phyloP scores from a whole-genome alignment of 2,888 invertebrate genomes.

The Stenurella melanura region DNA sequence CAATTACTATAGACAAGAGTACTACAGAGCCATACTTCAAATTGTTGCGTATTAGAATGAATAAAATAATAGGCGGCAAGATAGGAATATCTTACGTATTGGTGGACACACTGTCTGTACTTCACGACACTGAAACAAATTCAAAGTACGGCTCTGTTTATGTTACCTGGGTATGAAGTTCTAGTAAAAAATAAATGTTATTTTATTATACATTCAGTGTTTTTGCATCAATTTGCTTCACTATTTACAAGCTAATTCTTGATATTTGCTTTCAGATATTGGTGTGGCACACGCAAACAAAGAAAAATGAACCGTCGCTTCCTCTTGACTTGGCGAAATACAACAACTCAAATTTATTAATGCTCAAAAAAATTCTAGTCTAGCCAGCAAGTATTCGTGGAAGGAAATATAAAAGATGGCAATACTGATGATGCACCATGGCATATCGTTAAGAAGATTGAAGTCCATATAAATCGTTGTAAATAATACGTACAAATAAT shows the following conservation, averaged over 20 bases:
- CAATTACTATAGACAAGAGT: too few relatives aligned
- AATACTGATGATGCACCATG: conserved; percentile 47
- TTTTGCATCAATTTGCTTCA: too few relatives aligned
- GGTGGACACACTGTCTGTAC: too few relatives aligned
- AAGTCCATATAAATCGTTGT: conserved; percentile 47
- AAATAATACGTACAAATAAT: conserved; percentile 51
- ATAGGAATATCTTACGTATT: too few relatives aligned
- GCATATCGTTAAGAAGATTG: conserved; percentile 40
- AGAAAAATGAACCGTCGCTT: conserved; percentile 79
- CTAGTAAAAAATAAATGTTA: too few relatives aligned
- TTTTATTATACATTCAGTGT: too few relatives aligned
- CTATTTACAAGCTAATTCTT: neutral
- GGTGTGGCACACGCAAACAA: conserved; percentile 85
- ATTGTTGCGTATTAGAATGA: too few relatives aligned
- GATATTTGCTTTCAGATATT: conserved; percentile 75
- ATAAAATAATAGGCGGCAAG: too few relatives aligned
- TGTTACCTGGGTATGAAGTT: too few relatives aligned
- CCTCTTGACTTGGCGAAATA: conserved; percentile 76
- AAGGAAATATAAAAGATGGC: conserved; percentile 42
- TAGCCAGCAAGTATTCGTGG: conserved; percentile 63
- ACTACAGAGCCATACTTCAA: too few relatives aligned
- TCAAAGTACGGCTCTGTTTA: too few relatives aligned
- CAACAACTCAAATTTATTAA: conserved; percentile 78
- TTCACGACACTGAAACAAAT: too few relatives aligned
- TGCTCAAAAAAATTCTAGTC: conserved; percentile 76